Base-by-base conservation (phyloP, 2,113 vertebrate genomes). In the Anas platyrhynchos region DNA sequence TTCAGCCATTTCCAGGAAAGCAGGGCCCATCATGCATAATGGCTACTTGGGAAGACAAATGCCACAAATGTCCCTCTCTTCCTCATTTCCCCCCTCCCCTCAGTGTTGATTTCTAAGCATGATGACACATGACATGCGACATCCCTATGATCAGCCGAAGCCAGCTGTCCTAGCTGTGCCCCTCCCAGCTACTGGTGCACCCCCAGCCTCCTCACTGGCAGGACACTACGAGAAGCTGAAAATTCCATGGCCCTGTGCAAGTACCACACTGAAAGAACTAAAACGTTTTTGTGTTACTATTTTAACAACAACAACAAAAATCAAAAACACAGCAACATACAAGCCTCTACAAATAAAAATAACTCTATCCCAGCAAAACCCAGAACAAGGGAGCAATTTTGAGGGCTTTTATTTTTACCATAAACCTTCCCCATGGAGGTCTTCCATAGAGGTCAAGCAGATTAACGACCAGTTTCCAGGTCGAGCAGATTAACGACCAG, bases 331-430 rank as follows among this genome's bases (percentile, higher is more conserved):
- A n/a, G 18, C 32, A 59, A 11, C 20, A 59, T 22, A 22, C 50
- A 22, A 50, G 20, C 50, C 50, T 23, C 32, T 59, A n/a, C 32
- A 32, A n/a, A n/a, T 7, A 59, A n/a, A 59, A 22, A n/a, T 20
- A n/a, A 48, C 46, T 48, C 46, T 48, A 48, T 59, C 11, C 11
- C 32, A 18, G 31, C 56, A 32, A 59, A 58, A 59, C n/a, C 32
- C 58, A 59, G n/a, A 20, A 59, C 58, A 34, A n/a, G 18, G 32
- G 58, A 59, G 20, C n/a, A 89, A 34, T 85, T 94, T 71, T 67
- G 41, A 71, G 71, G 32, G 50, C 69, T 86, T 97, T 97, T 94
- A 94, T 94, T 96, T 96, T 86, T 74, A 93, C 52, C 76, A 36
- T 91, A 88, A 94, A 74, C 41, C 66, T 97, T 87, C 62, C 56